Percentiles rank a stretch among this genome's conserved stretches.
Evolutionary conservation across 2,113 vertebrate genomes (phyloP).

Genomic region (Oxygymnocypris stewartii): DNA sequence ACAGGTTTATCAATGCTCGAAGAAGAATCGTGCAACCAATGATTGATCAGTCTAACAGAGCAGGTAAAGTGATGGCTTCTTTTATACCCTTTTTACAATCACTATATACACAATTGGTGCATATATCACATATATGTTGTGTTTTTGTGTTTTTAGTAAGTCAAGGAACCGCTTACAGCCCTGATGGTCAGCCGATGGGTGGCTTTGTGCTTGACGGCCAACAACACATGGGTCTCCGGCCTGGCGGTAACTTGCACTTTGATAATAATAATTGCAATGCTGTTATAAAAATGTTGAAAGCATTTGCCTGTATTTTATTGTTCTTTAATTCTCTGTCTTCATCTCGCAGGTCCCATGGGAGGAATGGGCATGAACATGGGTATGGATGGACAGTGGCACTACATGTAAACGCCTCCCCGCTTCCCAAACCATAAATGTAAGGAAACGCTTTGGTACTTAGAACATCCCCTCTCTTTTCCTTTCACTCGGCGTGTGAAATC

Average conservation of each 20-base stretch:
- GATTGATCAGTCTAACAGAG: slow-evolving; percentile 99
- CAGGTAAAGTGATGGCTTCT: slow-evolving; percentile 77
- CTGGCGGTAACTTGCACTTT: slow-evolving; percentile 82
- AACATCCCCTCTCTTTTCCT: slow-evolving; percentile 31
- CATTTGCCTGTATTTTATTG: slow-evolving; percentile 23
- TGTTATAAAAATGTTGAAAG: slow-evolving; percentile 4
- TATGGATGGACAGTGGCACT: slow-evolving; percentile 99
- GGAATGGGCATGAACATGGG: slow-evolving; percentile 99
- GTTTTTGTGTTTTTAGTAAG: slow-evolving; percentile 90
- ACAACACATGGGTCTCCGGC: slow-evolving; percentile 98
- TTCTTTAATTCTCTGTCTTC: slow-evolving; percentile 62
- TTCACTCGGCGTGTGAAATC: slow-evolving; percentile 51
- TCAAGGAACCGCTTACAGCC: slow-evolving; percentile 96
- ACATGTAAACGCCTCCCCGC: slow-evolving; percentile 97
- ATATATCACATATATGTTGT: slow-evolving; percentile 51
- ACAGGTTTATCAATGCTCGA: slow-evolving; percentile 97
- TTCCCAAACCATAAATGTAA: slow-evolving; percentile 79
- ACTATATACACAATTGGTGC: slow-evolving; percentile 65
- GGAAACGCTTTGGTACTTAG: slow-evolving; percentile 69
- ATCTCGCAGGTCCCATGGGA: slow-evolving; percentile 89
- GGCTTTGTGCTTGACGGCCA: slow-evolving; percentile 97
- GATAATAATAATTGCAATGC: not conserved
- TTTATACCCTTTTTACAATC: not conserved
- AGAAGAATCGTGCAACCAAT: slow-evolving; percentile 99
- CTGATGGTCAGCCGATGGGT: slow-evolving; percentile 96